Evolutionary conservation across 92 coral and sea anemone species (phyloP), one percentile per base, ranked within the genome.

Genomic region (Palythoa grandis): DNA sequence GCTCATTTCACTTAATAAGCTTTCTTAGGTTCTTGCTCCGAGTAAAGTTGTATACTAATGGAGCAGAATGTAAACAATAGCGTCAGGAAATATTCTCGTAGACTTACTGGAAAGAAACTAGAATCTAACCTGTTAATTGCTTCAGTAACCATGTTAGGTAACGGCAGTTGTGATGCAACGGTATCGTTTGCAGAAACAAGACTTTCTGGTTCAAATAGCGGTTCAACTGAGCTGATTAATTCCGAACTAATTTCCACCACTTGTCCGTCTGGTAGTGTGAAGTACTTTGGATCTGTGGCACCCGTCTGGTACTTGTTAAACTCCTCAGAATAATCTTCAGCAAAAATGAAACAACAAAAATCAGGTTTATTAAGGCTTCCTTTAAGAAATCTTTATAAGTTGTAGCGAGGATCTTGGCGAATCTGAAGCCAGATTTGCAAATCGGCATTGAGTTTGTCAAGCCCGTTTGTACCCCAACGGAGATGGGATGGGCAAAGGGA

Each of bases 181-280:
- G 98, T 94, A 73, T 87, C 92, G 68, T 90, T 88, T 23, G 90
- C 98, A 13, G 89, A 87, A 22, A 94, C 29, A 1, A 96, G 92
- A 40, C 91, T 87, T 83, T 86, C 91, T 5, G 99, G 98, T 82
- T 88, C 86, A 61, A 96, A 96, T 78, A 96, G 79, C 7, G 98
- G 94, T 86, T 96, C 99, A 1, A 92, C 92, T 38, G 90, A 89
- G 70, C 91, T 91, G 84, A 95, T 95, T 77, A 92, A 78, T 79
- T 96, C 99, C 24, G 88, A 89, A 79, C 97, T 93, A 24, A 95
- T 82, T 65, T 91, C 95, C 56, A 96, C 92, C 70, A 94, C 66
- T 78, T 96, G 99, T 24, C 99, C 99, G 83, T 96, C 99, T 10
- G 99, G 99, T 35, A 96, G 93, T 23, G 86, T 93, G 88, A 95